Conservation (phyloP, 1,140 invertebrate genomes). For the Zaprionus capensis region DNA sequence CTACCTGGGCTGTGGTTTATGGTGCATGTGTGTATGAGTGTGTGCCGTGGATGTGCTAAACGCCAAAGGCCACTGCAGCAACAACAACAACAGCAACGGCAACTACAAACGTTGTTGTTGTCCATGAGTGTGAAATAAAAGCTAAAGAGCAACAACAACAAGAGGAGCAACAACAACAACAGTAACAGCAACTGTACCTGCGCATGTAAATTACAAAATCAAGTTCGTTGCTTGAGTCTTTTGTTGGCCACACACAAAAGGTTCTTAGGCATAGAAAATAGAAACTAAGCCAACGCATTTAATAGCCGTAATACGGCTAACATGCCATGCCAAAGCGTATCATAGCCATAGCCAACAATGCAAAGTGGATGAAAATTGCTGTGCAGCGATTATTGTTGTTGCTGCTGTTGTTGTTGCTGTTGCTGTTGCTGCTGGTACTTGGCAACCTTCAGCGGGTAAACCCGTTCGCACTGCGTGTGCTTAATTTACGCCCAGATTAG, state of each 20-base stretch:
- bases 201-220: conserved; percentile 81
- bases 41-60: conserved; percentile 54
- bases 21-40: conserved; percentile 6
- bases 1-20: conserved; percentile 26
- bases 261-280: conserved; percentile 64
- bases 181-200: conserved; percentile 23
- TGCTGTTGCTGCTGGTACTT: conserved; percentile 15
- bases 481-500: conserved; percentile 78
- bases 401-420: conserved; percentile 2
- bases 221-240: conserved; percentile 78
- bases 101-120: conserved; percentile 40
- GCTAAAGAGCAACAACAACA: conserved; percentile 46
- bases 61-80: conserved; percentile 60
- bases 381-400: conserved; percentile 30
- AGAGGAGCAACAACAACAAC: conserved; percentile 33
- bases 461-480: conserved; percentile 71
- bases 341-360: conserved; percentile 28
- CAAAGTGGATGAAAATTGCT: conserved; percentile 34
- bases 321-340: conserved; percentile 25
- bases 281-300: conserved; percentile 66
- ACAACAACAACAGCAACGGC: conserved; percentile 13
- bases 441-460: conserved; percentile 63
- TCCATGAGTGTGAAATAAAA: conserved; percentile 77
- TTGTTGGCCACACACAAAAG: conserved; percentile 73
- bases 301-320: conserved; percentile 38